Evolutionary conservation across 2,797 vertebrate genomes (phyloP).

Genomic region (Rhodeus uyekii): DNA sequence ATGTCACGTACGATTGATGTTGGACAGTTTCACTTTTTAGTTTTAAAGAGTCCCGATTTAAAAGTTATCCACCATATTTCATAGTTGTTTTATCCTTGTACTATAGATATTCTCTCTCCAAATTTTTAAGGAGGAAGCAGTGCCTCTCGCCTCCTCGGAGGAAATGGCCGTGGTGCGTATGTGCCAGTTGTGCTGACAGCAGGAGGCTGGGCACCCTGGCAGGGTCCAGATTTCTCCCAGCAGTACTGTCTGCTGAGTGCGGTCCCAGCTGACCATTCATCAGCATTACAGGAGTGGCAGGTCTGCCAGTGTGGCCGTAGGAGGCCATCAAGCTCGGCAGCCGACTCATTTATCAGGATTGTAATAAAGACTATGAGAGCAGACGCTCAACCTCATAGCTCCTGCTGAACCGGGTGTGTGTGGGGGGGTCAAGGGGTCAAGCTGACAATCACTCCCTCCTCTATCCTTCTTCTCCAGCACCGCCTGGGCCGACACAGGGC

Average conservation of each 20-base stretch:
- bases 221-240: slow-evolving; percentile 30
- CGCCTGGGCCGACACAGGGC: slow-evolving; percentile 2
- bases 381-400: background rate
- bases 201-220: slow-evolving; percentile 1
- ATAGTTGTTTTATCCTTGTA: too few species aligned
- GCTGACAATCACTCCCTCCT: slow-evolving; percentile 29
- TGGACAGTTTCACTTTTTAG: background rate
- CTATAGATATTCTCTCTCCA: background rate
- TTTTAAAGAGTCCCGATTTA: too few species aligned
- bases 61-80: too few species aligned
- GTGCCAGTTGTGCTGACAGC: slow-evolving; percentile 3
- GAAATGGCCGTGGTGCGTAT: background rate
- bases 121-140: background rate
- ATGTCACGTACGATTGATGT: too few species aligned
- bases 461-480: slow-evolving; percentile 30
- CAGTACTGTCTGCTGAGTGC: background rate
- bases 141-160: background rate
- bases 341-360: slow-evolving; percentile 40
- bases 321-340: slow-evolving; percentile 38
- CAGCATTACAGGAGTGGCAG: slow-evolving; percentile 42
- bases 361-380: slow-evolving; percentile 45
- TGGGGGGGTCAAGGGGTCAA: slow-evolving; percentile 31
- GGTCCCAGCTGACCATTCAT: slow-evolving; percentile 42
- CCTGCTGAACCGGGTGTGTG: background rate
- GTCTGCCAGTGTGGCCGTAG: slow-evolving; percentile 18